Conservation (phyloP, 2,113 vertebrate genomes). For the Struthidea cinerea region DNA sequence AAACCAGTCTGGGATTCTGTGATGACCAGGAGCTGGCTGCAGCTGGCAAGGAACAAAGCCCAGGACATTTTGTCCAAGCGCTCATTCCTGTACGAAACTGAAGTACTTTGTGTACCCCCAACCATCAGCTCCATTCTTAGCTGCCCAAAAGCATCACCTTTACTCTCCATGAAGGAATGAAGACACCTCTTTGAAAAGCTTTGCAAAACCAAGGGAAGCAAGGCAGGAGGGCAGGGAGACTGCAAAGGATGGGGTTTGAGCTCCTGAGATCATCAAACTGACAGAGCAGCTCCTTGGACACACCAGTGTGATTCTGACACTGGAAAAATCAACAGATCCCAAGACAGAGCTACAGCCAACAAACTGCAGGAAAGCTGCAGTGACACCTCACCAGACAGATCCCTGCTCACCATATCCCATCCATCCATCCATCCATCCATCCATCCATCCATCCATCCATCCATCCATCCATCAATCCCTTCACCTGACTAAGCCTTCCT, state of each 20-base stretch:
- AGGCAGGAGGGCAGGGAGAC: background rate
- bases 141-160: background rate
- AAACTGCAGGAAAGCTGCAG: background rate
- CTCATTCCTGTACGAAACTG: background rate
- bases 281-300: background rate
- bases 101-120: background rate
- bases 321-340: background rate
- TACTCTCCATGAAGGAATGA: background rate
- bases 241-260: background rate
- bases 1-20: background rate
- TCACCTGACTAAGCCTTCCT: background rate
- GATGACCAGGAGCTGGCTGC: background rate
- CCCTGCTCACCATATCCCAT: background rate
- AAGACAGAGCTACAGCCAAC: background rate
- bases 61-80: background rate
- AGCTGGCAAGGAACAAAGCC: background rate
- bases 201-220: background rate
- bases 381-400: background rate
- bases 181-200: background rate
- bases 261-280: background rate
- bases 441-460: background rate
- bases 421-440: background rate
- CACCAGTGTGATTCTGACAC: accelerated
- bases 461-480: background rate
- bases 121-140: background rate